Base-by-base conservation (phyloP, 2,113 vertebrate species). In the Eulacestoma nigropectus region DNA sequence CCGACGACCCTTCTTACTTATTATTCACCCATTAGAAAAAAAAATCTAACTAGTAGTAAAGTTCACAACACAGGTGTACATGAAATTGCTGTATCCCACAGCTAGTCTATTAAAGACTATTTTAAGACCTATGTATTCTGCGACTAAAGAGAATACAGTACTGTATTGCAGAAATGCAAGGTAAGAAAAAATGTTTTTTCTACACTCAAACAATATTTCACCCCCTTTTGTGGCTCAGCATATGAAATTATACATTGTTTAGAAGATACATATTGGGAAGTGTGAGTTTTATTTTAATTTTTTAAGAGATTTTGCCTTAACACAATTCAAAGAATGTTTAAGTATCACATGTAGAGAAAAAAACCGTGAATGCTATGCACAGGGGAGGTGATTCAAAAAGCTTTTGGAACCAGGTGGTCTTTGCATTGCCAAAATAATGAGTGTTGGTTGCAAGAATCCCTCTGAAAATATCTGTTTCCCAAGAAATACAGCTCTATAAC, bases 141-240 rank as follows among this genome's bases (percentile, higher is more conserved):
- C 0, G 0, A 55, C 39, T 50, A 59, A 50, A 75, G 10, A 18
- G 52, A 76, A 68, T 37, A 47, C 1, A 6, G 9, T 29, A n/a
- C 6, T 41, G 11, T 16, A n/a, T 33, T 42, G 21, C 14, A 64
- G 33, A 60, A 76, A 76, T 33, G 3, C 16, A 33, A 90, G 18
- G 10, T n/a, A n/a, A 55, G n/a, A n/a, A 90, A 37, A 42, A 16
- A 2, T 9, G 7, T 16, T 57, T 33, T 35, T 44, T 79, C 25
- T 60, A 30, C 18, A 23, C 33, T 47, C 37, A 75, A 72, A 42
- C 9, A 70, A 6, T 39, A 42, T 77, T 37, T 29, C 4, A 2
- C 4, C 11, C 4, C 8, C 4, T 59, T 83, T 72, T 53, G 2
- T 76, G n/a, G 6, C 30, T 63, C 44, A 72, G 3, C 4, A 75